Evolutionary conservation across 1,140 invertebrate genomes (phyloP).

Genomic region (Platorchestia sp.): DNA sequence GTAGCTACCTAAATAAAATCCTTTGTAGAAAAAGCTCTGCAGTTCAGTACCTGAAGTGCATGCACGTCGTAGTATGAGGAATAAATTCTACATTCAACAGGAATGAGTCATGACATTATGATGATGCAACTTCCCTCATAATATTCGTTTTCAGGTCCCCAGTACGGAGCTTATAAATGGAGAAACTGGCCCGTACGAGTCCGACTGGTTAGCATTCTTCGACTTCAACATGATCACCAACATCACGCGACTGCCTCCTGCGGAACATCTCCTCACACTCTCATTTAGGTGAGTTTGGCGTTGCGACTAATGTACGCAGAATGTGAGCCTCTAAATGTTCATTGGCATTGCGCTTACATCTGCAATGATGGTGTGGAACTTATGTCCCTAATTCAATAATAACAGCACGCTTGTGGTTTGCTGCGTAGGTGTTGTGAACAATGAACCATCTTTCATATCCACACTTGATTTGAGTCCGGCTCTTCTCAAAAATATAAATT

Average conservation of each 20-base stretch:
- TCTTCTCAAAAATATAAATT: not conserved
- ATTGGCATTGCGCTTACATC: too few relatives aligned
- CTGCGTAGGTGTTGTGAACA: not conserved
- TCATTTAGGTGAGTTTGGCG: not conserved
- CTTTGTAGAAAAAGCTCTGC: not conserved
- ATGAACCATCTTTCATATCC: not conserved
- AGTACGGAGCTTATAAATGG: not conserved
- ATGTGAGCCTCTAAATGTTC: not conserved
- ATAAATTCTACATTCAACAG: not conserved
- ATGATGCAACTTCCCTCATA: not conserved
- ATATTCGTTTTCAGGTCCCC: conserved; percentile 2
- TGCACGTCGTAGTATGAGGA: not conserved
- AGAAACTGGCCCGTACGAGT: not conserved
- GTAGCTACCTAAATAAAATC: not conserved
- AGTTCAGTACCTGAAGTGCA: not conserved
- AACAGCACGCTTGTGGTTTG: not conserved
- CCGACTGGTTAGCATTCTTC: not conserved
- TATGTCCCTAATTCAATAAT: too few relatives aligned
- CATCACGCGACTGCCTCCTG: not conserved
- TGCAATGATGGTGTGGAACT: too few relatives aligned
- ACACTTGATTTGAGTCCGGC: not conserved
- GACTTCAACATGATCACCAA: not conserved
- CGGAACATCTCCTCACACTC: not conserved
- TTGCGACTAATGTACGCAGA: not conserved
- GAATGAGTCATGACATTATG: not conserved